Conservation (phyloP, 2,888 invertebrate genomes). For the Acleris cristana region DNA sequence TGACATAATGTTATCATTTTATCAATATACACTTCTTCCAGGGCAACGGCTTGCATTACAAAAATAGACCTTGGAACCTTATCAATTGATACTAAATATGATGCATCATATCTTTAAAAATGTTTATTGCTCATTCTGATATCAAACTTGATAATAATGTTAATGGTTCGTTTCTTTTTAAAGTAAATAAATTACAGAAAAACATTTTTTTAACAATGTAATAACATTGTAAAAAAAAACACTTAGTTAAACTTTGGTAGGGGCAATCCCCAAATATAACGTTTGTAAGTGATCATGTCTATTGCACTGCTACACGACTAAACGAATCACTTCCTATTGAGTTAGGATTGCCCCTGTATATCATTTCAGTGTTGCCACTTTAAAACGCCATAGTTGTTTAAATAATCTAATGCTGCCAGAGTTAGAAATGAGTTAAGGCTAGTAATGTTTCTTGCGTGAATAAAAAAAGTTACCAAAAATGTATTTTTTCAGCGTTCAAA, state of each 20-base stretch:
- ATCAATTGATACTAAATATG: not conserved
- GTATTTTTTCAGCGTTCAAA: too few relatives aligned
- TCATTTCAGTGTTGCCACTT: not conserved
- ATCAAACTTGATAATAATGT: too few relatives aligned
- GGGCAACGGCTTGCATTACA: constrained; percentile 17
- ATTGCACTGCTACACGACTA: not conserved
- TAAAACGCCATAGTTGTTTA: not conserved
- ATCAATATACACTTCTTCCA: not conserved
- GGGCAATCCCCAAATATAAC: constrained; percentile 14
- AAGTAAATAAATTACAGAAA: too few relatives aligned
- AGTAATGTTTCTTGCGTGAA: too few relatives aligned
- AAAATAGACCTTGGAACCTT: not conserved
- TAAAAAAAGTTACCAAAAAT: too few relatives aligned
- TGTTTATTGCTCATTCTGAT: too few relatives aligned
- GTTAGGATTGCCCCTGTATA: not conserved
- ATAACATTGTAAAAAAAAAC: too few relatives aligned
- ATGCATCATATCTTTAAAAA: too few relatives aligned
- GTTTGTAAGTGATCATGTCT: not conserved
- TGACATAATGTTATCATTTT: constrained; percentile 15
- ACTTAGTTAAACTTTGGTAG: not conserved
- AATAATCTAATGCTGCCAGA: not conserved
- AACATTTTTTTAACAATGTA: too few relatives aligned
- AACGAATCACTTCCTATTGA: constrained; percentile 9
- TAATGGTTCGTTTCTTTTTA: too few relatives aligned
- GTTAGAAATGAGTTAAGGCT: too few relatives aligned